Evolutionary conservation across 2,888 invertebrate species (phyloP).

Genomic region (Tenthredo livida): DNA sequence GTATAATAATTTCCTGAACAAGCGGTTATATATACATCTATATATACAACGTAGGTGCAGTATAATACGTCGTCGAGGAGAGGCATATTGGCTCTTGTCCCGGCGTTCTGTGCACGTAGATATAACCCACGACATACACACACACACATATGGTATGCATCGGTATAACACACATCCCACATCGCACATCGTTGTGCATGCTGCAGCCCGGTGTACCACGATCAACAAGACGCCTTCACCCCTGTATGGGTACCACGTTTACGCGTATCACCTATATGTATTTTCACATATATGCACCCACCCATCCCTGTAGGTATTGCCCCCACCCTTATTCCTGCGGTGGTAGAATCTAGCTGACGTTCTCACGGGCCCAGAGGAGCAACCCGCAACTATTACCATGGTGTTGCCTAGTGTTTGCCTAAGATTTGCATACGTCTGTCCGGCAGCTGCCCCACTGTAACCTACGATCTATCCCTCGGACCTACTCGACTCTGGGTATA

Average conservation of each 20-base stretch:
- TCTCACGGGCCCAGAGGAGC: conserved; percentile 4
- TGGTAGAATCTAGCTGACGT: neutral
- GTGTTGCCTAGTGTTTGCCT: conserved; percentile 69
- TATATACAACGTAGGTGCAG: neutral
- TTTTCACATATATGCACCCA: neutral
- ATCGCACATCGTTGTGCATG: neutral
- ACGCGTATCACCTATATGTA: neutral
- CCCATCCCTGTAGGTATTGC: neutral
- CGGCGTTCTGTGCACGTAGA: neutral
- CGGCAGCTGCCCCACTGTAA: conserved; percentile 55
- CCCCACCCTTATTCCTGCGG: neutral
- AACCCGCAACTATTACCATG: neutral
- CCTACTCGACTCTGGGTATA: conserved; percentile 4
- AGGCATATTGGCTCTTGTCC: conserved; percentile 46
- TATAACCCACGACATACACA: neutral
- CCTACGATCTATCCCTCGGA: neutral
- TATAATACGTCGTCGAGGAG: conserved; percentile 18
- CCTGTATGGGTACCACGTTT: neutral
- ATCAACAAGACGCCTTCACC: conserved; percentile 29
- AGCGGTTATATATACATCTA: neutral
- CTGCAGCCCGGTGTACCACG: neutral
- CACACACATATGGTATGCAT: neutral
- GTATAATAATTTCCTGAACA: conserved; percentile 20
- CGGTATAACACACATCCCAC: neutral
- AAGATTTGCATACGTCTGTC: conserved; percentile 77